A percentile compares a stretch with the other conserved stretches of the same genome.
phyloP scores from a whole-genome alignment of 2,888 invertebrate genomes.

The Eristalinus aeneus region DNA sequence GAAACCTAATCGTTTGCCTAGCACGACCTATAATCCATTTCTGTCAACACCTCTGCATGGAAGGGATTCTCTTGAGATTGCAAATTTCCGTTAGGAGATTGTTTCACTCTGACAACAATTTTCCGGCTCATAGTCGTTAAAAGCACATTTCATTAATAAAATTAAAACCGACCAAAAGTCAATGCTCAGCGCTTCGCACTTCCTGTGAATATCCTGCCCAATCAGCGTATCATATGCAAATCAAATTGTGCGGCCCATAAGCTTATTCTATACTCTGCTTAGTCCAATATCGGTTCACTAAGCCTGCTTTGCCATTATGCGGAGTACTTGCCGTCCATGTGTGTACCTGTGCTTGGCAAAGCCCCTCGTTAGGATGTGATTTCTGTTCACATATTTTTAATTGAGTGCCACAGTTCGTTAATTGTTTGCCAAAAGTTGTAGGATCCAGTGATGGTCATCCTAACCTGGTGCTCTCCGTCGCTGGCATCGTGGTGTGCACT shows the following conservation, averaged over 20 bases:
- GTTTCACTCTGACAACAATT: neutral
- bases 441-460: constrained; percentile 32
- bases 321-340: constrained; percentile 1
- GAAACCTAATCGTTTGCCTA: too few relatives aligned
- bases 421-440: constrained; percentile 58
- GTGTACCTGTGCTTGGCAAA: constrained; percentile 11
- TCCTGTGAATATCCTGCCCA: neutral
- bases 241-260: constrained; percentile 30
- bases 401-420: constrained; percentile 59
- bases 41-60: neutral
- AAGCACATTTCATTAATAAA: constrained; percentile 18
- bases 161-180: constrained; percentile 23
- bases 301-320: constrained; percentile 19
- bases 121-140: constrained; percentile 14
- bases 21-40: neutral
- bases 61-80: neutral
- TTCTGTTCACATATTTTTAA: constrained; percentile 66
- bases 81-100: neutral
- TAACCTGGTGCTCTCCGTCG: neutral
- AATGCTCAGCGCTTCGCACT: neutral
- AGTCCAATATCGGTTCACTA: neutral
- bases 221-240: constrained; percentile 53
- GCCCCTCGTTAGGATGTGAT: constrained; percentile 47
- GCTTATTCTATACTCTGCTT: neutral
- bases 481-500: neutral